Base-by-base conservation (phyloP, 1,140 invertebrate species). In the Liolophura sinensis region DNA sequence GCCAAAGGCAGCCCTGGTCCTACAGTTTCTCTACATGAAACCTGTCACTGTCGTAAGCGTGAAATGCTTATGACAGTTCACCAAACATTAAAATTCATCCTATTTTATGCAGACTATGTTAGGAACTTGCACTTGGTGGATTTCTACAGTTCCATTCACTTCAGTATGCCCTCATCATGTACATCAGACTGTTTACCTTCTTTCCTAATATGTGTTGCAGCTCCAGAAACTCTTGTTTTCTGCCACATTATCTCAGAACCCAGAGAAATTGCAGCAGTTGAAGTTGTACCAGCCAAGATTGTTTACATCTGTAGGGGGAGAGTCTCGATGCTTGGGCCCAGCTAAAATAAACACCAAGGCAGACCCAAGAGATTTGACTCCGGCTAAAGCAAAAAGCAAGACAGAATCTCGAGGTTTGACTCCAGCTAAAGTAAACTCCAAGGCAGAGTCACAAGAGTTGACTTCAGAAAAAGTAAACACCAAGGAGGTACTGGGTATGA, bases 151-250 rank as follows among this genome's bases (percentile, higher is more conserved):
- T 24, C 15, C 60, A 62, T 18, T 49, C 7, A 1, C 4, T 20
- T 31, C 18, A 3, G 7, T 31, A 24, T 59, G 57, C 9, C 27
- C 9, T 22, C 18, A 22, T 3, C 15, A 24, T 22, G 18, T n/a
- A 24, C 20, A 24, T 7, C 18, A 3, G 18, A 59, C 27, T 5
- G 4, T 20, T 22, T 18, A 24, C 18, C 7, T 4, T 22, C 1
- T 31, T 62, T 62, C n/a, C 18, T 66, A 16, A 22, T 60, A 61
- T 65, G 60, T 55, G 57, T 64, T 79, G 72, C 70, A 82, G 60
- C 90, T 95, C 3, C 96, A 98, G 67, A 98, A 98, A 83, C 85
- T 99, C 9, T 84, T 99, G 14, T 97, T 98, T 78, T 98, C 96
- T 15, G 97, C 97, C 9, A 99, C 97, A 4, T 82, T 99, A 14